These are phyloP conservation scores for Dynastes hyllus DNA, from an alignment of 2,888 invertebrate species.

Conservation along the genomic window DNA sequence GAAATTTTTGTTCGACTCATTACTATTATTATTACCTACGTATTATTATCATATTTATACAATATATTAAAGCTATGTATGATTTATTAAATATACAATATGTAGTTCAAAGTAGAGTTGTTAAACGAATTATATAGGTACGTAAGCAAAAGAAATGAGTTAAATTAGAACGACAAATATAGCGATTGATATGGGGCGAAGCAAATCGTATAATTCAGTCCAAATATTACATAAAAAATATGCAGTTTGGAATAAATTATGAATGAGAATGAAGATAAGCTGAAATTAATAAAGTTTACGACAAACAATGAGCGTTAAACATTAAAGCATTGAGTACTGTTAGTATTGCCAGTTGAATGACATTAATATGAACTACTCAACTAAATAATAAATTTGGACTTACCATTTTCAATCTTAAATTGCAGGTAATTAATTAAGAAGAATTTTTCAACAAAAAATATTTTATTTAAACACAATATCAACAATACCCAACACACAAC, in stretches of 20 bases:
- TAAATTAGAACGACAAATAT: too few relatives aligned
- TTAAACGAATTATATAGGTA: too few relatives aligned
- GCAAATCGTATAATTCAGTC: too few relatives aligned
- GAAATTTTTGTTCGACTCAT: too few relatives aligned
- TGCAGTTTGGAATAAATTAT: background rate
- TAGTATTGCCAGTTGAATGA: constrained; percentile 63
- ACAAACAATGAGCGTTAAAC: constrained; percentile 3
- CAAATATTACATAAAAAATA: too few relatives aligned
- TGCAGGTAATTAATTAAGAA: constrained; percentile 41
- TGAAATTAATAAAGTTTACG: background rate
- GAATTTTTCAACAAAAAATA: constrained; percentile 37
- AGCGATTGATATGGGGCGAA: too few relatives aligned
- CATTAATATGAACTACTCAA: constrained; percentile 12
- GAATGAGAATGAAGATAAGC: background rate
- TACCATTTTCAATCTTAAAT: constrained; percentile 50
- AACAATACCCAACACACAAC: constrained; percentile 65
- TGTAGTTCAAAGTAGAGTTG: too few relatives aligned
- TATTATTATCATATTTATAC: too few relatives aligned
- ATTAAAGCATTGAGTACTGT: constrained; percentile 65
- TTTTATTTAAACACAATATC: constrained; percentile 61
- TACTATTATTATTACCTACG: too few relatives aligned
- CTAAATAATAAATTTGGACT: constrained; percentile 47
- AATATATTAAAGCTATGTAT: too few relatives aligned
- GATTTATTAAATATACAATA: too few relatives aligned
- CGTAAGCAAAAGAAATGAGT: too few relatives aligned